Evolutionary conservation across 37 sponge, comb jelly and placozoan genomes (phyloP).

Genomic region (Theonella swinhoei): DNA sequence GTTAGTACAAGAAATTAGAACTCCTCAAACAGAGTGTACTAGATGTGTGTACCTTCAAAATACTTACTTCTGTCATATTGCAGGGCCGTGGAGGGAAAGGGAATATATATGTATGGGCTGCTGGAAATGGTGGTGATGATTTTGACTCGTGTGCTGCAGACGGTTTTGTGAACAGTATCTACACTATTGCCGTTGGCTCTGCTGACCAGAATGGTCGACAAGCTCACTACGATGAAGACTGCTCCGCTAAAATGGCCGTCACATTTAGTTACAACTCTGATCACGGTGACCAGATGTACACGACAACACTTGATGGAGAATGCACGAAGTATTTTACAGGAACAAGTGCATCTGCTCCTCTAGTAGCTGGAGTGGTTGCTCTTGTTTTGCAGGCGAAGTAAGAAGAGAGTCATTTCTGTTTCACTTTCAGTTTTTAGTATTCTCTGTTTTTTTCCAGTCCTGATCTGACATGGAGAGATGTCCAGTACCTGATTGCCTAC

Average conservation of each 20-base stretch:
- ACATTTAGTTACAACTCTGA: conserved; percentile 76
- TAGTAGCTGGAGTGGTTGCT: conserved; percentile 58
- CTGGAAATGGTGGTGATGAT: conserved; percentile 90
- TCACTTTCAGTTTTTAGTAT: not conserved
- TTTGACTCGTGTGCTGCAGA: conserved; percentile 90
- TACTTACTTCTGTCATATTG: not conserved
- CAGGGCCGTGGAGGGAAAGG: conserved; percentile 90
- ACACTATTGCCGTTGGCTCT: conserved; percentile 88
- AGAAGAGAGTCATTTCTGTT: no score
- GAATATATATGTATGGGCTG: conserved; percentile 88
- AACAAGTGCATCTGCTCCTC: conserved; percentile 67
- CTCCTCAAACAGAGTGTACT: no score
- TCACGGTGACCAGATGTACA: conserved; percentile 15
- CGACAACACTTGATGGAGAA: conserved; percentile 37
- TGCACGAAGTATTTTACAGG: conserved; percentile 46
- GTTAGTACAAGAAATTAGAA: no score
- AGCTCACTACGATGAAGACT: conserved; percentile 89
- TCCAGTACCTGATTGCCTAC: conserved; percentile 88
- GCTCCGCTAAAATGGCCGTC: conserved; percentile 86
- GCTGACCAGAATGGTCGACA: conserved; percentile 67
- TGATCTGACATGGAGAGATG: conserved; percentile 91
- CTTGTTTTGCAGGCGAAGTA: conserved; percentile 82
- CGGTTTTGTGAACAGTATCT: conserved; percentile 88
- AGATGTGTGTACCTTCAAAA: not conserved
- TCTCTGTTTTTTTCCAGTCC: no score